Evolutionary conservation across 64 coral and sea anemone species (phyloP).

Genomic region (Montipora sp.): DNA sequence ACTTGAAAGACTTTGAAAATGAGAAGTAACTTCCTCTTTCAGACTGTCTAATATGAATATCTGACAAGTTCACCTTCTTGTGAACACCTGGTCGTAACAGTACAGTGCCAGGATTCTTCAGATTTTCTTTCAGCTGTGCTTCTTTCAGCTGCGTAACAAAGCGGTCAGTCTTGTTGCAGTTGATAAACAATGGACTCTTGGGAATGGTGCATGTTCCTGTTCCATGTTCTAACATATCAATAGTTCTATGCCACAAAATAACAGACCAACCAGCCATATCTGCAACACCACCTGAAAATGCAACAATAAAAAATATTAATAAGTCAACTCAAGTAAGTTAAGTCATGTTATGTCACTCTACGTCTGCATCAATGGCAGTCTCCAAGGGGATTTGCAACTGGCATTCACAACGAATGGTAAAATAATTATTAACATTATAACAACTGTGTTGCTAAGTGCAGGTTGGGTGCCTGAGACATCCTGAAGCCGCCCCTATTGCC

Average conservation of each 20-base stretch:
- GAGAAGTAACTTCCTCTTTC: constrained; percentile 26
- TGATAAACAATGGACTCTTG: constrained; percentile 81
- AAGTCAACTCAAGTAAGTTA: too few relatives aligned
- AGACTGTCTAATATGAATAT: constrained; percentile 1
- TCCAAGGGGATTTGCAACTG: too few relatives aligned
- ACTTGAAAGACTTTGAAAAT: neutral
- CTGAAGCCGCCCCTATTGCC: too few relatives aligned
- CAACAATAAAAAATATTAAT: neutral
- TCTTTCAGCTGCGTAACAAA: neutral
- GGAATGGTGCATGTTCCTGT: constrained; percentile 74
- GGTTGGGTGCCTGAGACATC: too few relatives aligned
- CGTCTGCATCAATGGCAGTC: too few relatives aligned
- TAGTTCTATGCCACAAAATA: constrained; percentile 84
- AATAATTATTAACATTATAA: too few relatives aligned
- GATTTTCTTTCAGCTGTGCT: neutral
- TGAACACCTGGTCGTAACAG: constrained; percentile 4
- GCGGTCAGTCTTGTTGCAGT: constrained; percentile 71
- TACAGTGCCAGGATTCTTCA: constrained; percentile 57
- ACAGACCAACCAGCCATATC: constrained; percentile 97
- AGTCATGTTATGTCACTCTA: neutral
- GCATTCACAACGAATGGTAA: too few relatives aligned
- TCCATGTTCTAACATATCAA: constrained; percentile 96
- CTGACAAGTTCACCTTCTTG: neutral
- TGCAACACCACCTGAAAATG: constrained; percentile 76
- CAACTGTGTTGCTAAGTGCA: too few relatives aligned